A percentile compares a stretch with the other conserved stretches of the same genome.
Conservation (phyloP, 2,797 vertebrate species). For the Spheniscus humboldti region DNA sequence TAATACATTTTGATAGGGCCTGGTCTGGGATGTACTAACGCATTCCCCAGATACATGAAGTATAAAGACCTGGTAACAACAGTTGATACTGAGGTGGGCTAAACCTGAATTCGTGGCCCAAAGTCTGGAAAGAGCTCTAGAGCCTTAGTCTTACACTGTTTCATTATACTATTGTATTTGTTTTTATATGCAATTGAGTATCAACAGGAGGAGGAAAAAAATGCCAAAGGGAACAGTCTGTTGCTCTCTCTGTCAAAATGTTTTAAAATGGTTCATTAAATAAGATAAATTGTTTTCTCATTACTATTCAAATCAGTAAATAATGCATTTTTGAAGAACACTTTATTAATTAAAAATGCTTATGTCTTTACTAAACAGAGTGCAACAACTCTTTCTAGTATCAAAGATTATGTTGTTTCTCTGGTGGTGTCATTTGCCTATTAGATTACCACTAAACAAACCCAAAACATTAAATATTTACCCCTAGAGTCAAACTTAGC, state of each 20-base stretch:
- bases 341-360: slow-evolving; percentile 74
- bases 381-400: slow-evolving; percentile 7
- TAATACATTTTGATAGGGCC: background rate
- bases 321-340: slow-evolving; percentile 66
- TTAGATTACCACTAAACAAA: slow-evolving; percentile 42
- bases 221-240: slow-evolving; percentile 30
- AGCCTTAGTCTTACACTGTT: background rate
- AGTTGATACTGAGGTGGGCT: background rate
- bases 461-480: slow-evolving; percentile 23
- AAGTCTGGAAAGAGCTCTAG: background rate
- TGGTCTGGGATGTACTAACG: background rate
- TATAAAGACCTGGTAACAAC: background rate
- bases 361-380: slow-evolving; percentile 41
- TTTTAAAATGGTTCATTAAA: slow-evolving; percentile 63
- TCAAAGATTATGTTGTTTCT: slow-evolving; percentile 8
- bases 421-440: background rate
- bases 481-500: background rate
- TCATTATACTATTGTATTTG: background rate
- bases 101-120: background rate
- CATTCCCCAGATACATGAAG: background rate
- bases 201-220: background rate
- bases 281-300: slow-evolving; percentile 64
- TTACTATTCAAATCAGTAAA: slow-evolving; percentile 65
- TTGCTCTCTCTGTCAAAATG: slow-evolving; percentile 43
- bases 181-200: background rate